Evolutionary conservation across 1,140 invertebrate genomes (phyloP).

Genomic region (Scaptomyza montana): DNA sequence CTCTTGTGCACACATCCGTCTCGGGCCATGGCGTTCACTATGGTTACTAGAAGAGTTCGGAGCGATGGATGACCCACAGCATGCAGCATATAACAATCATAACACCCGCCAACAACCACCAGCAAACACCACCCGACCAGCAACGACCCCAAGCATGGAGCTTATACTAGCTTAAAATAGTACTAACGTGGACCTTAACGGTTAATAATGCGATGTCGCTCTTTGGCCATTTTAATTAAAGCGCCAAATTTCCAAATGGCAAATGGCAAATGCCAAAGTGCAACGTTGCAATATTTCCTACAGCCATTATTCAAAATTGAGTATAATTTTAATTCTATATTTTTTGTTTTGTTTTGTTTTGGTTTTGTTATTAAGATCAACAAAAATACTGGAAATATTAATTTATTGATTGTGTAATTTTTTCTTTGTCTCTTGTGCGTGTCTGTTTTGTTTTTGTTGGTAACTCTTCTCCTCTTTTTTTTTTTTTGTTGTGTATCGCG

Average conservation of each 20-base stretch:
- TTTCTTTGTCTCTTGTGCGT: neutral
- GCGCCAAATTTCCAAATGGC: conserved; percentile 16
- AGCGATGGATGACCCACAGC: neutral
- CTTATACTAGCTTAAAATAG: conserved; percentile 46
- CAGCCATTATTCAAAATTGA: neutral
- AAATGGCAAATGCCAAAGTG: conserved; percentile 28
- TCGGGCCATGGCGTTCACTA: conserved; percentile 84
- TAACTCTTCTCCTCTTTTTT: no score
- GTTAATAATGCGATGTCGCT: conserved; percentile 44
- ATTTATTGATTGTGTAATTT: no score
- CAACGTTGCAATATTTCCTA: conserved; percentile 35
- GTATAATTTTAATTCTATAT: neutral
- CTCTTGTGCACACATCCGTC: conserved; percentile 83
- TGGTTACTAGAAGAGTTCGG: conserved; percentile 79
- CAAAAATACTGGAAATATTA: no score
- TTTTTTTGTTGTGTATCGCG: conserved; percentile 73
- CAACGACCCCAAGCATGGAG: conserved; percentile 17
- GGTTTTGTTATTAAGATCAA: conserved; percentile 4
- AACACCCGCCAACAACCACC: neutral
- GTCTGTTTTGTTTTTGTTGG: conserved; percentile 50
- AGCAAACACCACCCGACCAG: neutral
- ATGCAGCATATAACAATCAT: conserved; percentile 6
- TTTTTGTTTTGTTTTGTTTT: neutral
- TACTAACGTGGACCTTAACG: conserved; percentile 44
- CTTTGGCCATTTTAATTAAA: conserved; percentile 18